These are phyloP conservation scores for Chaenodraco wilsoni DNA, from an alignment of 2,797 vertebrate species.

Conservation along the genomic window DNA sequence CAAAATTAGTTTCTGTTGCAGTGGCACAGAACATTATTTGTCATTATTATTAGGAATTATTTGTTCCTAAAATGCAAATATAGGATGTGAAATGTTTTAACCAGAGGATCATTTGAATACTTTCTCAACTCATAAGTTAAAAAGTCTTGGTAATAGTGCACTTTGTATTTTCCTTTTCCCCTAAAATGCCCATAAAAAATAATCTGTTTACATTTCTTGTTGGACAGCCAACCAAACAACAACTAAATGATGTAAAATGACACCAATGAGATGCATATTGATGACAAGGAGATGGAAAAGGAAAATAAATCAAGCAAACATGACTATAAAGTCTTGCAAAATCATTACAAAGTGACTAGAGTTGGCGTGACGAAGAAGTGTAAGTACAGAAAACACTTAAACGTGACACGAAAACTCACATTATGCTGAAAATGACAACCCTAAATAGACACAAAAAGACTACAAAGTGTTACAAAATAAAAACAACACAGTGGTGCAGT, in stretches of 20 bases:
- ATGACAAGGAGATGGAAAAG: neutral
- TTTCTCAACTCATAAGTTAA: neutral
- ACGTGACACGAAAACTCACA: too few relatives aligned
- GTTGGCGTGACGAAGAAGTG: too few relatives aligned
- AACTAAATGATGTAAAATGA: neutral
- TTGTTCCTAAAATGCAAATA: neutral
- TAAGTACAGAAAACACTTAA: too few relatives aligned
- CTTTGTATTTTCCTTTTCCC: neutral
- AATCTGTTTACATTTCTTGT: neutral
- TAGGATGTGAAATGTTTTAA: neutral
- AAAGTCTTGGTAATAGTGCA: neutral
- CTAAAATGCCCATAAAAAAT: neutral
- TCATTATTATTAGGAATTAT: too few relatives aligned
- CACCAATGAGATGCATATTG: neutral
- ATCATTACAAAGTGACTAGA: neutral
- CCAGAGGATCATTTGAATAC: neutral
- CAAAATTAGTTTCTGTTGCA: conserved; percentile 38
- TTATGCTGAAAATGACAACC: too few relatives aligned
- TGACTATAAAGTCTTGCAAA: neutral
- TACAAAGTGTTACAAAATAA: too few relatives aligned
- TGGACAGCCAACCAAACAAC: neutral
- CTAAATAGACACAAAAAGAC: too few relatives aligned
- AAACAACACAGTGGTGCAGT: too few relatives aligned
- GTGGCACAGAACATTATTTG: conserved; percentile 21
- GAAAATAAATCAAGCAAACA: too few relatives aligned